Base-by-base conservation (phyloP, 2,797 vertebrate genomes). In the Falco biarmicus region DNA sequence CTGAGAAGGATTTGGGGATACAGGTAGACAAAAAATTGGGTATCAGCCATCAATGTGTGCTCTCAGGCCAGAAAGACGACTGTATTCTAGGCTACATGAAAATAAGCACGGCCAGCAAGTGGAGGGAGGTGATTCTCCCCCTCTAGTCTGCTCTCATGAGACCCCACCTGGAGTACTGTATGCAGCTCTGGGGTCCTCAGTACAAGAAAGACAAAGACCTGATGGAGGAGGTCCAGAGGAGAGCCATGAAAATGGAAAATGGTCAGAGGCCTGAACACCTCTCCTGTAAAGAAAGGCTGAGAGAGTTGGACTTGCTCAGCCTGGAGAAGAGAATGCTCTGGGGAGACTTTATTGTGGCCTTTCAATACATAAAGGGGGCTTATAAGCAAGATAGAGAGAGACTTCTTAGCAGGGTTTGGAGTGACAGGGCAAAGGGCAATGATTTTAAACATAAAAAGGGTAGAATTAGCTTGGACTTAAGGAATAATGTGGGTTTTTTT, bases 21-120 rank as follows among this genome's bases (percentile, higher is more conserved):
- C 43, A 45, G 45, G 45, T 10, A 56, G 50, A 76, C 15, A 24
- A 75, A 84, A 91, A 84, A 32, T 0, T 7, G 32, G 15, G 31
- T 10, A 47, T 29, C 29, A 81, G 29, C 6, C 0, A 0, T 26
- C 20, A 66, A 34, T 2, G 9, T 48, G 28, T 19, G 6, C 50
- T 80, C 0, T 0, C 11, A 86, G 60, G 28, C n/a, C 32, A 77
- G 73, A 69, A 69, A 69, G 37, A 3, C 4, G 1, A 3, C 13
- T 2, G 0, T 31, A 26, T 60, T 20, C 1, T 8, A 18, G 26
- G 10, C 45, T 51, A 7, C 10, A 2, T 17, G 16, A 63, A 64
- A 79, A 68, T 24, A 24, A 71, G 6, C 0, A 0, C 21, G 26
- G 28, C 7, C 70, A 91, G 45, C 13, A 37, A 15, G 64, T 18